These are phyloP conservation scores for Cotesia glomerata DNA, from an alignment of 1,140 invertebrate genomes.

Conservation along the genomic window DNA sequence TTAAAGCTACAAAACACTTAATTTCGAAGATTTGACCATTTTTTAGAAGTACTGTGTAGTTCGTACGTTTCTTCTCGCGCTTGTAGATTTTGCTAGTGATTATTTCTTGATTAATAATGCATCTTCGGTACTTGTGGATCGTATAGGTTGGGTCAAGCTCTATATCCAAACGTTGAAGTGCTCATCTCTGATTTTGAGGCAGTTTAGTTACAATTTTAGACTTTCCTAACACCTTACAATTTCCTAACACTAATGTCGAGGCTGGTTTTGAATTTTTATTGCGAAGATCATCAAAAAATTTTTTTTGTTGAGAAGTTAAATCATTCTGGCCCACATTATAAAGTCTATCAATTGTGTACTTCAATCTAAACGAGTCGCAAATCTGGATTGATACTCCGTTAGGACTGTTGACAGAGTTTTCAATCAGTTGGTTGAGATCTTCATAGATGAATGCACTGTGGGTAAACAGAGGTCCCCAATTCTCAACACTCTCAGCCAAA, in stretches of 20 bases:
- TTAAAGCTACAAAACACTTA: constrained; percentile 18
- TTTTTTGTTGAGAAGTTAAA: background rate
- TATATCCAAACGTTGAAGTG: no score
- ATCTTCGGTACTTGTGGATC: background rate
- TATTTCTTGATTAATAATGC: constrained; percentile 11
- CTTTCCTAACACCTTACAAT: no score
- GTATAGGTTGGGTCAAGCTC: background rate
- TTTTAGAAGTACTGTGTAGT: background rate
- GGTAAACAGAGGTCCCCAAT: no score
- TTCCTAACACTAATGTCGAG: no score
- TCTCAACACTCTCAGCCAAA: constrained; percentile 23
- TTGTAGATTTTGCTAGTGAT: background rate
- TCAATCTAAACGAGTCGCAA: constrained; percentile 9
- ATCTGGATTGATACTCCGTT: constrained; percentile 25
- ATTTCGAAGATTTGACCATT: constrained; percentile 17
- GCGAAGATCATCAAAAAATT: background rate
- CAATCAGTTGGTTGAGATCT: constrained; percentile 20
- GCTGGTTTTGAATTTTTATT: no score
- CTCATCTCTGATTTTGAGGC: no score
- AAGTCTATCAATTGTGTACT: background rate
- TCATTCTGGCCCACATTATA: background rate
- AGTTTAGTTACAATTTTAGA: no score
- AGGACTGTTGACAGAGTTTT: constrained; percentile 21
- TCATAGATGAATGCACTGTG: constrained; percentile 36
- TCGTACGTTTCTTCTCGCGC: constrained; percentile 7